Percentiles rank a stretch among this genome's conserved stretches.
phyloP scores from a whole-genome alignment of 2,797 vertebrate species.

The Lutjanus argentimaculatus region DNA sequence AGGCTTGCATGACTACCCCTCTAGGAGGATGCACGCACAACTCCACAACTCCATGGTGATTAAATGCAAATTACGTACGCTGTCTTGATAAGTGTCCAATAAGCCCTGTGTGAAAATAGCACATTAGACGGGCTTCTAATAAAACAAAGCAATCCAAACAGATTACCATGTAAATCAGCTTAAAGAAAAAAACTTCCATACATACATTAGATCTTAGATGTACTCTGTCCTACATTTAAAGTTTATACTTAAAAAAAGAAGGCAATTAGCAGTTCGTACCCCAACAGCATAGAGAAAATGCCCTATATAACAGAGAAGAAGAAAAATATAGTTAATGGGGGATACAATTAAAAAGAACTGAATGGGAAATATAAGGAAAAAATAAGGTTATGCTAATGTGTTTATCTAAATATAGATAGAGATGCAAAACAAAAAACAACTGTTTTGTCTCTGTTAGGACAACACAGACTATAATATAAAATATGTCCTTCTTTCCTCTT shows the following conservation, averaged over 20 bases:
- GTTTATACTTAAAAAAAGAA: constrained; percentile 30
- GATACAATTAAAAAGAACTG: neutral
- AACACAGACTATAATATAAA: constrained; percentile 10
- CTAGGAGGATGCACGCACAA: neutral
- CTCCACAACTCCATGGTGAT: constrained; percentile 31
- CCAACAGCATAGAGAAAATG: constrained; percentile 2
- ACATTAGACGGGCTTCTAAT: constrained; percentile 29
- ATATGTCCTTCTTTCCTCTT: neutral
- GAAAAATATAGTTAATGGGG: constrained; percentile 1
- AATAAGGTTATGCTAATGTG: constrained; percentile 21
- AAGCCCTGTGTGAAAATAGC: constrained; percentile 35
- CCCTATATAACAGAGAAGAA: neutral
- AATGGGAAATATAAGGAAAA: constrained; percentile 14
- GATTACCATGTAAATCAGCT: constrained; percentile 28
- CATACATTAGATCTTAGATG: constrained; percentile 16
- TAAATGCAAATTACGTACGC: constrained; percentile 44
- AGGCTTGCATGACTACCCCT: constrained; percentile 10
- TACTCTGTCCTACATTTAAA: constrained; percentile 28
- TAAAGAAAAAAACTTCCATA: constrained; percentile 15
- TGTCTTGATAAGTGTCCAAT: constrained; percentile 54
- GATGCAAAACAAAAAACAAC: constrained; percentile 14
- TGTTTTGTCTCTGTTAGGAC: neutral
- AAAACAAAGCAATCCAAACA: constrained; percentile 47
- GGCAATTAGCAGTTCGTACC: neutral
- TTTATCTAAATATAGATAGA: constrained; percentile 12